phyloP scores from a whole-genome alignment of 2,888 invertebrate species.

The Rhopalosiphum nymphaeae region DNA sequence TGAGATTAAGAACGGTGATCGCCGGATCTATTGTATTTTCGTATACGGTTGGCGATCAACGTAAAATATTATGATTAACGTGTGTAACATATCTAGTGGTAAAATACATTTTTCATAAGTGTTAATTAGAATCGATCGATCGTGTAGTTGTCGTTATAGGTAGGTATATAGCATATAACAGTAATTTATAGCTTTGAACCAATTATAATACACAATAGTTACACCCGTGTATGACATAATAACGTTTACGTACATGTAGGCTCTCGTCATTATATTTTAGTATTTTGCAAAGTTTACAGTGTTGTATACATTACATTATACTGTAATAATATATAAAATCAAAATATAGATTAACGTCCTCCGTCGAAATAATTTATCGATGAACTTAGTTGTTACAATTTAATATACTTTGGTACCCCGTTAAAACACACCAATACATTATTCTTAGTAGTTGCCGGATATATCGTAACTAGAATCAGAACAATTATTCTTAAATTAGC shows the following conservation, averaged over 20 bases:
- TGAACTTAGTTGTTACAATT: neutral
- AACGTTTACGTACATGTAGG: neutral
- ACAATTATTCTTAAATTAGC: neutral
- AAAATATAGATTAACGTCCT: neutral
- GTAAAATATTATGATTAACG: slow-evolving; percentile 34
- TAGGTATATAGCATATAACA: neutral
- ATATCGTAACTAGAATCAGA: neutral
- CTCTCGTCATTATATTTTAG: neutral
- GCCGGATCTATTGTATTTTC: neutral
- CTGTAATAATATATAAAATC: neutral
- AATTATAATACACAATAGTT: neutral
- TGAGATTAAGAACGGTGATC: slow-evolving; percentile 48
- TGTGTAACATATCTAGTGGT: slow-evolving; percentile 38
- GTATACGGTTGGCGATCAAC: neutral
- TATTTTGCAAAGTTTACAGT: neutral
- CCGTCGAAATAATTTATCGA: neutral
- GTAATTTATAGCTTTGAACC: neutral
- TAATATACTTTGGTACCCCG: neutral
- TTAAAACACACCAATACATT: neutral
- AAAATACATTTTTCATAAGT: slow-evolving; percentile 1
- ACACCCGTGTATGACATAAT: neutral
- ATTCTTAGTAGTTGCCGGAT: neutral
- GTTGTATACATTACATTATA: neutral
- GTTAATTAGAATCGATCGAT: neutral
- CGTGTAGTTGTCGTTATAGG: neutral